Evolutionary conservation across 1,140 invertebrate species (phyloP).

Genomic region (Drosophila erecta): DNA sequence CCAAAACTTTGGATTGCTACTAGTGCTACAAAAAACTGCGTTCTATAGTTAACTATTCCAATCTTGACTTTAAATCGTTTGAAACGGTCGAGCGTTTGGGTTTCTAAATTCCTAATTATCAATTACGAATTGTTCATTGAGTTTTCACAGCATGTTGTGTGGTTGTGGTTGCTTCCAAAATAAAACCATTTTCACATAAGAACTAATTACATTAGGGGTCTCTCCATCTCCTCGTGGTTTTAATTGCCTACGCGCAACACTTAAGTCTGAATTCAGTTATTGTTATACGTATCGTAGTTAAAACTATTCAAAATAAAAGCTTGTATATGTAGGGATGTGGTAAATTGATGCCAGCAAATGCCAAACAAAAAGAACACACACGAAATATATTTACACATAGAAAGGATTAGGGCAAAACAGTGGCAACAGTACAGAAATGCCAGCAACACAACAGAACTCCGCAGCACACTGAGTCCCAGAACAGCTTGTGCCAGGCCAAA

Average conservation of each 20-base stretch:
- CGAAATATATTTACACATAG: slow-evolving; percentile 47
- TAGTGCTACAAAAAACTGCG: slow-evolving; percentile 66
- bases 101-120: slow-evolving; percentile 41
- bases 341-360: slow-evolving; percentile 6
- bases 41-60: slow-evolving; percentile 45
- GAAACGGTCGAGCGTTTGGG: slow-evolving; percentile 7
- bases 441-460: slow-evolving; percentile 59
- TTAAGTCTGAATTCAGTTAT: slow-evolving; percentile 53
- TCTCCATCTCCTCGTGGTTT: slow-evolving; percentile 39
- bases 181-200: slow-evolving; percentile 41
- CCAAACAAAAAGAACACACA: slow-evolving; percentile 34
- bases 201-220: slow-evolving; percentile 61
- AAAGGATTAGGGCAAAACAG: slow-evolving; percentile 20
- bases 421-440: slow-evolving; percentile 38
- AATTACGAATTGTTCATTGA: slow-evolving; percentile 41
- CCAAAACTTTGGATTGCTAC: slow-evolving; percentile 57
- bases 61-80: slow-evolving; percentile 24
- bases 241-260: slow-evolving; percentile 62
- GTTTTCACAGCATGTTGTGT: slow-evolving; percentile 77
- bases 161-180: slow-evolving; percentile 31
- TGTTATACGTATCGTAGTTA: slow-evolving; percentile 30
- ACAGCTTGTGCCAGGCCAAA: slow-evolving; percentile 26
- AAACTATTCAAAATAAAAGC: slow-evolving; percentile 53
- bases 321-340: slow-evolving; percentile 30
- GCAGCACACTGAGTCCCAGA: slow-evolving; percentile 45